phyloP scores from a whole-genome alignment of 1,140 invertebrate genomes.

The Harlomillsia oculata region DNA sequence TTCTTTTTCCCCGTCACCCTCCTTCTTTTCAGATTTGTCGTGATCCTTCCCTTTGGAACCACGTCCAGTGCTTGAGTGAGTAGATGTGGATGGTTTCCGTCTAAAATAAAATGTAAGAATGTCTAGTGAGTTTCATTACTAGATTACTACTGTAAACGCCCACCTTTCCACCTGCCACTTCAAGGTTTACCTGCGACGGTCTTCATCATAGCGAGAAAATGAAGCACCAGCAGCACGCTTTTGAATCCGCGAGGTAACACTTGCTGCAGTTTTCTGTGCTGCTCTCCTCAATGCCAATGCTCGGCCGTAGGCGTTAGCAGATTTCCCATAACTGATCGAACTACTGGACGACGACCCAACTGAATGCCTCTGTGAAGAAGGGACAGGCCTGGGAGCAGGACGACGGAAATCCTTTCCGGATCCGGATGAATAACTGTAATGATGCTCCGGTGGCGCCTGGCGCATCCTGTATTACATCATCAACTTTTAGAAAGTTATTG shows the following conservation, averaged over 20 bases:
- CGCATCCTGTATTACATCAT: constrained; percentile 11
- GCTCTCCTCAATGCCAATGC: constrained; percentile 10
- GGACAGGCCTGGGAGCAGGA: background rate
- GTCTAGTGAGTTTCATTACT: no score
- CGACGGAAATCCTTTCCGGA: constrained; percentile 9
- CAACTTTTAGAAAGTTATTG: no score
- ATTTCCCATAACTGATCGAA: background rate
- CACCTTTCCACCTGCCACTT: background rate
- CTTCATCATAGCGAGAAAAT: background rate
- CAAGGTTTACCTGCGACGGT: background rate
- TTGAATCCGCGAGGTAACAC: constrained; percentile 14
- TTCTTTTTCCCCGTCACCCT: constrained; percentile 4
- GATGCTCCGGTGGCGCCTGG: constrained; percentile 26
- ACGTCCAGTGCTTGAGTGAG: background rate
- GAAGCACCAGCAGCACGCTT: constrained; percentile 9
- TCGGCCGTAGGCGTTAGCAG: no score
- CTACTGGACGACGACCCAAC: no score
- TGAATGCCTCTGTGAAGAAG: background rate
- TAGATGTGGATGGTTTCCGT: no score
- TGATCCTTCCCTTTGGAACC: constrained; percentile 2
- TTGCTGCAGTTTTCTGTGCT: constrained; percentile 18
- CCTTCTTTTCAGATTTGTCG: constrained; percentile 1
- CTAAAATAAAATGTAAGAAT: no score
- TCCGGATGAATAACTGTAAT: constrained; percentile 2
- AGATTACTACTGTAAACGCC: no score